Base-by-base conservation (phyloP, 2,888 invertebrate genomes). In the Candidula unifasciata region DNA sequence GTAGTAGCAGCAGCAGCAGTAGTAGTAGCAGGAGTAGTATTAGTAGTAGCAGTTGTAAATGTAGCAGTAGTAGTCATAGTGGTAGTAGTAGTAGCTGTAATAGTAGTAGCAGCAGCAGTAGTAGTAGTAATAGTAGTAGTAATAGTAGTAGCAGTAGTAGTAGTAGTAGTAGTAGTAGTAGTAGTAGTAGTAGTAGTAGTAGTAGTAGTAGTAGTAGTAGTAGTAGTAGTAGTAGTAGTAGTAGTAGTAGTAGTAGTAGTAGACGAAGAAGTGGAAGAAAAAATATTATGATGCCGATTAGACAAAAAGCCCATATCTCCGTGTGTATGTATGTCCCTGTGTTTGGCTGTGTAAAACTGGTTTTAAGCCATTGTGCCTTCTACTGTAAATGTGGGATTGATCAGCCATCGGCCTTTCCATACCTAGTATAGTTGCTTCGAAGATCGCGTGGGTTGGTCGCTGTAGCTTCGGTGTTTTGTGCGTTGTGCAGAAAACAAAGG, bases 141-240 rank as follows among this genome's bases (percentile, higher is more conserved):
- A 71, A 30, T 35, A 71, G 71, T 35, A 27, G 71, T 35, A 71
- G 71, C 16, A 27, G 71, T 35, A 27, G 71, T 35, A 71, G n/a
- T 35, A 27, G 71, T 35, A 71, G 27, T 35, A 71, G 71, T 3
- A 27, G 71, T 35, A 71, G 71, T 35, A 27, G 71, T n/a, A 71
- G 71, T 35, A 6, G 71, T 35, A 5, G 71, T 35, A 71, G 71
- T 35, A 71, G 71, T 35, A 71, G 71, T 35, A 27, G 71, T 35
- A 71, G 71, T 35, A 71, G 71, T 35, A 71, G 71, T 60, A 60
- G 60, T 60, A 60, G 60, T 60, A 60, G 60, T 60, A 60, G 60
- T 60, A 60, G 60, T 60, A 60, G 60, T 60, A 24, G 60, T 60
- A 24, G 60, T 60, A 24, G 60, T 60, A 24, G 60, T 60, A 24